phyloP scores from a whole-genome alignment of 2,113 vertebrate genomes.

The Hippoglossus stenolepis region DNA sequence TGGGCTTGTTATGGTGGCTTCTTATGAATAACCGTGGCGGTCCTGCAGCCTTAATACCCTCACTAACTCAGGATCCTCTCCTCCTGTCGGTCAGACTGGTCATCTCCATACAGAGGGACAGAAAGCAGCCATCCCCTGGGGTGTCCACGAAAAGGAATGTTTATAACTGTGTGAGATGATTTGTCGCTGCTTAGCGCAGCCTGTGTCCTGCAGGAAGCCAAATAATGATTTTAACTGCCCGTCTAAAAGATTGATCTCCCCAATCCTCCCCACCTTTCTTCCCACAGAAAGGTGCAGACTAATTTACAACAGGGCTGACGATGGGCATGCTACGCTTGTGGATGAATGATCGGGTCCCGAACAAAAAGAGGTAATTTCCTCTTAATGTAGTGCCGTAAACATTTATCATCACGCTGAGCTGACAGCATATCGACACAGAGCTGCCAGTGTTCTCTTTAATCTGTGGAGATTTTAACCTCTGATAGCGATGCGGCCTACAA shows the following conservation, averaged over 20 bases:
- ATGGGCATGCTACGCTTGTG: constrained; percentile 50
- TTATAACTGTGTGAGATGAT: constrained; percentile 65
- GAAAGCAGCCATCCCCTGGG: constrained; percentile 32
- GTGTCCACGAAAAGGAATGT: constrained; percentile 49
- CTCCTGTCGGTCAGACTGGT: constrained; percentile 37
- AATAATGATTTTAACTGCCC: constrained; percentile 80
- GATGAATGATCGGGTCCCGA: constrained; percentile 73
- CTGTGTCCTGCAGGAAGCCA: constrained; percentile 76
- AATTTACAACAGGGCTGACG: constrained; percentile 71
- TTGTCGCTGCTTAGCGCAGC: constrained; percentile 69
- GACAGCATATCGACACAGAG: constrained; percentile 42
- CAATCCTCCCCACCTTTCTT: constrained; percentile 68
- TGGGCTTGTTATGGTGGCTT: constrained; percentile 51
- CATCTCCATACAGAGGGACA: constrained; percentile 45
- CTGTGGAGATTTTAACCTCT: constrained; percentile 52
- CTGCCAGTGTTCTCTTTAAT: constrained; percentile 46
- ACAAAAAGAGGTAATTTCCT: constrained; percentile 74
- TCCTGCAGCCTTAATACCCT: constrained; percentile 59
- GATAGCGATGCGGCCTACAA: constrained; percentile 37
- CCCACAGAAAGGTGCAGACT: constrained; percentile 63
- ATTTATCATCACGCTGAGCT: constrained; percentile 70
- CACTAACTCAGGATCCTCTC: constrained; percentile 47
- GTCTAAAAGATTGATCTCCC: constrained; percentile 75
- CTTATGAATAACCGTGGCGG: constrained; percentile 56
- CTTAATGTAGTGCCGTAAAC: constrained; percentile 78